A percentile compares a stretch with the other conserved stretches of the same genome.
Evolutionary conservation across 2,797 vertebrate genomes (phyloP).

Genomic region (Melanotaenia pygmaea): DNA sequence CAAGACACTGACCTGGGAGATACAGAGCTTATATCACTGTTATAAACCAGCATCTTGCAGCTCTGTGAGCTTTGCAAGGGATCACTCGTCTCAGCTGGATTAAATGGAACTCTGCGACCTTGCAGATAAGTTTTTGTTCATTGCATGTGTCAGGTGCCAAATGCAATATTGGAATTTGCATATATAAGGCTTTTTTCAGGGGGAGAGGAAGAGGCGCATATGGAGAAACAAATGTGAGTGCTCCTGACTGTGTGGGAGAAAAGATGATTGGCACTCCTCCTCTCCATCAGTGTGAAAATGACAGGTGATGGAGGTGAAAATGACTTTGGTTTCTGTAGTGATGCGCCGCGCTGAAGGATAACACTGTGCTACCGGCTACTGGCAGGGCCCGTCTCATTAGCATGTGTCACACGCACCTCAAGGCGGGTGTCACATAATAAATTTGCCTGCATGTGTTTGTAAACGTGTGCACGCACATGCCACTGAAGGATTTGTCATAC

Average conservation of each 20-base stretch:
- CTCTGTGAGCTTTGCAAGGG: slow-evolving; percentile 14
- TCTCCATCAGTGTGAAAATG: slow-evolving; percentile 76
- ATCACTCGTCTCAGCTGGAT: slow-evolving; percentile 41
- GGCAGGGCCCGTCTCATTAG: slow-evolving; percentile 79
- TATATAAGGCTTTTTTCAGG: slow-evolving; percentile 7
- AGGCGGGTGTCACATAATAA: slow-evolving; percentile 74
- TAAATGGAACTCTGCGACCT: slow-evolving; percentile 63
- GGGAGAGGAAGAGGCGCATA: slow-evolving; percentile 29
- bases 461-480: slow-evolving; percentile 28
- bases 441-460: slow-evolving; percentile 56
- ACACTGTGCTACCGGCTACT: slow-evolving; percentile 64
- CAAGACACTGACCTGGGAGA: slow-evolving; percentile 65
- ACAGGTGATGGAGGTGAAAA: slow-evolving; percentile 84
- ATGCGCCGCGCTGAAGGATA: slow-evolving; percentile 72
- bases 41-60: slow-evolving; percentile 34
- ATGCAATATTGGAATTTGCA: slow-evolving; percentile 56
- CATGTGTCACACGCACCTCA: slow-evolving; percentile 77
- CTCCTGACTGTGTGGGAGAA: slow-evolving; percentile 70
- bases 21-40: slow-evolving; percentile 48
- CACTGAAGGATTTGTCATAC: slow-evolving; percentile 67
- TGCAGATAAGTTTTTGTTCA: slow-evolving; percentile 63
- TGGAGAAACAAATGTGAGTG: slow-evolving; percentile 56
- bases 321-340: slow-evolving; percentile 78
- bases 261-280: slow-evolving; percentile 78
- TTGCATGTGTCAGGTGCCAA: slow-evolving; percentile 59